phyloP scores from a whole-genome alignment of 2,888 invertebrate species.

The Aporophyla lueneburgensis region DNA sequence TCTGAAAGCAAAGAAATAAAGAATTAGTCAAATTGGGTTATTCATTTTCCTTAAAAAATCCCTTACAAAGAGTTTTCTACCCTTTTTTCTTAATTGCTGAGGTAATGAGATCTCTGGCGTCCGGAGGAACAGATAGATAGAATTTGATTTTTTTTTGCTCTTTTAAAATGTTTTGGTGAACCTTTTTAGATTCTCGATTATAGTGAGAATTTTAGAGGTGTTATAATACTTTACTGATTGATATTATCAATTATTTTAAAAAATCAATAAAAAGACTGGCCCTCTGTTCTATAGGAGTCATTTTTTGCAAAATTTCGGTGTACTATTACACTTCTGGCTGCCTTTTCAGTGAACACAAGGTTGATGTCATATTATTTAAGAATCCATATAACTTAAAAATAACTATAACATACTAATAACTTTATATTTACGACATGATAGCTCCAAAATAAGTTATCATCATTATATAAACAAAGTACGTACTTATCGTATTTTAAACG shows the following conservation, averaged over 20 bases:
- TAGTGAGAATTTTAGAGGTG: background rate
- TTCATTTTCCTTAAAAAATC: conserved; percentile 42
- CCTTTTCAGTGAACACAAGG: no score
- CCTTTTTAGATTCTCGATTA: background rate
- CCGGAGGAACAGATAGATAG: background rate
- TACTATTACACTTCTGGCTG: no score
- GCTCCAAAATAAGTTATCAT: background rate
- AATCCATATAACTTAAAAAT: no score
- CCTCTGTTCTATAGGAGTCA: no score
- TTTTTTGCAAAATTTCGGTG: no score
- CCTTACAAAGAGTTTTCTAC: conserved; percentile 35
- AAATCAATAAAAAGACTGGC: no score
- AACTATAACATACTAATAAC: background rate
- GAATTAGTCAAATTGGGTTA: conserved; percentile 45
- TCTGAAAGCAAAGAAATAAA: conserved; percentile 42
- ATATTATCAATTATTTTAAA: background rate
- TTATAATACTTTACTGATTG: background rate
- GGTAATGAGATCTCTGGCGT: conserved; percentile 46
- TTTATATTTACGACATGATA: background rate
- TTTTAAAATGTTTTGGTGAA: conserved; percentile 10
- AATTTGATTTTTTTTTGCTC: conserved; percentile 26
- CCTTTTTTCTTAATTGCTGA: conserved; percentile 46
- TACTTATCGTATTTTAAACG: no score
- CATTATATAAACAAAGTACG: background rate
- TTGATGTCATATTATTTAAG: no score